Evolutionary conservation across 2,888 invertebrate species (phyloP).

Genomic region (Phortica okadai): DNA sequence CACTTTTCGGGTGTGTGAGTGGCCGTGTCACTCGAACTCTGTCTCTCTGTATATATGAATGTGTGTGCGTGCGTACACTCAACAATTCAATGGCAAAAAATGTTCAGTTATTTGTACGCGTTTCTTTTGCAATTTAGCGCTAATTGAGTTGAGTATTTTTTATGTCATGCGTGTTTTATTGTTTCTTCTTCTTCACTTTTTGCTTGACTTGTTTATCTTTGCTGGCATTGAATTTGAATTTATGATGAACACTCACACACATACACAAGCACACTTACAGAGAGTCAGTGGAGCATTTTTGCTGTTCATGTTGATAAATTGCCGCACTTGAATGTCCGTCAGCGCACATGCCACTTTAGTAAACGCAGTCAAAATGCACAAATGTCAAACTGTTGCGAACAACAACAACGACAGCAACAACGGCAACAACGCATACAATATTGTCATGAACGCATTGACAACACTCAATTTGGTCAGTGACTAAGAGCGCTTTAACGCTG

Average conservation of each 20-base stretch:
- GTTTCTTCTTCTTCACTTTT: constrained; percentile 1
- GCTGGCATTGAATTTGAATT: no score
- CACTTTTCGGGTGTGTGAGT: constrained; percentile 45
- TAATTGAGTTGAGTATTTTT: constrained; percentile 9
- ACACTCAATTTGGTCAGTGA: constrained; percentile 2
- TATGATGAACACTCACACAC: no score
- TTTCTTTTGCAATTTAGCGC: constrained; percentile 23
- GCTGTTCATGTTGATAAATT: background rate
- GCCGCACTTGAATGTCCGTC: background rate
- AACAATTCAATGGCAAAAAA: constrained; percentile 36
- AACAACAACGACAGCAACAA: constrained; percentile 4
- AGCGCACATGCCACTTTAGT: background rate
- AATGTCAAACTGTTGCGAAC: background rate
- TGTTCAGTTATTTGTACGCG: no score
- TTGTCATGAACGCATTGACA: constrained; percentile 4
- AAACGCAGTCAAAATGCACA: constrained; percentile 9
- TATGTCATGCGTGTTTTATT: background rate
- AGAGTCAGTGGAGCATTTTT: background rate
- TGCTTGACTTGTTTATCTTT: background rate
- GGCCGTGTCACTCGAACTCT: background rate
- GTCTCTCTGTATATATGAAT: constrained; percentile 1
- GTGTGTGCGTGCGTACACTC: constrained; percentile 26
- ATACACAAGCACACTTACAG: no score
- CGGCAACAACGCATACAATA: background rate
- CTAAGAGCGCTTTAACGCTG: constrained; percentile 3